phyloP scores from a whole-genome alignment of 2,797 vertebrate species.

The Danio aesculapii region DNA sequence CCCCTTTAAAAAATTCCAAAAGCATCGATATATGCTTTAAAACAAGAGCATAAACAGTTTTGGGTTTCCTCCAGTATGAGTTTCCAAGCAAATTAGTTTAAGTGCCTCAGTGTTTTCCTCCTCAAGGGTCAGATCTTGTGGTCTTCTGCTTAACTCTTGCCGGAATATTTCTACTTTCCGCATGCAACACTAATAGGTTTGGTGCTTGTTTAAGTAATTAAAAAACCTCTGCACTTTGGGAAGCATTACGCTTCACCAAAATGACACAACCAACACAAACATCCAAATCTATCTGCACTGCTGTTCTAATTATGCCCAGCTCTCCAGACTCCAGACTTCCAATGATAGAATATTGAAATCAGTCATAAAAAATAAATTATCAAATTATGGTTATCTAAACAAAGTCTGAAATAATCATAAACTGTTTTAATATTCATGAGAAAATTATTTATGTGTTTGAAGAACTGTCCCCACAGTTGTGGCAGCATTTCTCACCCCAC shows the following conservation, averaged over 20 bases:
- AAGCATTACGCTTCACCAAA: slow-evolving; percentile 23
- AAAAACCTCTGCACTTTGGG: slow-evolving; percentile 38
- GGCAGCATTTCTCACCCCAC: not conserved
- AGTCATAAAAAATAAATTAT: not conserved
- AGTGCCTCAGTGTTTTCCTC: slow-evolving; percentile 69
- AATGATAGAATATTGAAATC: not conserved
- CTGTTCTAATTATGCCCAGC: not conserved
- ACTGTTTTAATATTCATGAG: not conserved
- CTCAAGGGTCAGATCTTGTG: slow-evolving; percentile 70
- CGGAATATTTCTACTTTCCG: slow-evolving; percentile 35
- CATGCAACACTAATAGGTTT: slow-evolving; percentile 44
- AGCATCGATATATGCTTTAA: not conserved
- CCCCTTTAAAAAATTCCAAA: not conserved
- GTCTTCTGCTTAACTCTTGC: slow-evolving; percentile 66
- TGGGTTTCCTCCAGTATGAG: slow-evolving; percentile 7
- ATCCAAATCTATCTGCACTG: slow-evolving; percentile 16
- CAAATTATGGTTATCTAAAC: not conserved
- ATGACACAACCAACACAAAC: slow-evolving; percentile 27
- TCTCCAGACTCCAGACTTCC: not conserved
- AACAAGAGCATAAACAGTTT: not conserved
- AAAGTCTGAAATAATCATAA: slow-evolving; percentile 6
- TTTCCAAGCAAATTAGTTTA: slow-evolving; percentile 71
- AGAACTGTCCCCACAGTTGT: not conserved
- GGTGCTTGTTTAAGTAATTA: slow-evolving; percentile 51
- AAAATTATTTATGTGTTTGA: not conserved